These are phyloP conservation scores for Semotilus atromaculatus DNA, from an alignment of 2,797 vertebrate genomes.

Conservation along the genomic window DNA sequence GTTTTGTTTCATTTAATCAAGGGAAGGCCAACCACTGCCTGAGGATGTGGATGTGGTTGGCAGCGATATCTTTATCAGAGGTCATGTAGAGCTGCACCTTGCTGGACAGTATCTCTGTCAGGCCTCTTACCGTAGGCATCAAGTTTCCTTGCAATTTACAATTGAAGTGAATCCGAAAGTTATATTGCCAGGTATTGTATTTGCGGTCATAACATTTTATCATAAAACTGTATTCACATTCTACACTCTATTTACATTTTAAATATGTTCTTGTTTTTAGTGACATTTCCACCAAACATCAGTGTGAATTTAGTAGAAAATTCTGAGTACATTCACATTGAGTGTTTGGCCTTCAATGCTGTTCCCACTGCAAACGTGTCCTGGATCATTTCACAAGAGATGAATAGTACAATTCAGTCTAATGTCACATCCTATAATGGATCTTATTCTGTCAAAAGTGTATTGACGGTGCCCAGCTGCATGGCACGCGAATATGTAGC, in stretches of 20 bases:
- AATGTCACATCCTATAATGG: constrained; percentile 71
- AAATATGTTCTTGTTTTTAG: constrained; percentile 18
- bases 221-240: background rate
- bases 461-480: constrained; percentile 73
- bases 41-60: constrained; percentile 60
- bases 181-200: constrained; percentile 60
- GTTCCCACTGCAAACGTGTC: constrained; percentile 74
- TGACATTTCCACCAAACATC: constrained; percentile 68
- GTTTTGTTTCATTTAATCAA: constrained; percentile 36
- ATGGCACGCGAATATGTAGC: constrained; percentile 65
- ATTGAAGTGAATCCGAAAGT: constrained; percentile 65
- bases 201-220: background rate
- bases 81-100: constrained; percentile 59
- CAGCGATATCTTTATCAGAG: constrained; percentile 63
- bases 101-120: constrained; percentile 73
- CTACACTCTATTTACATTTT: background rate
- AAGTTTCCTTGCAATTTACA: constrained; percentile 62
- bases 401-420: constrained; percentile 66
- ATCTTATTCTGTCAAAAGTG: constrained; percentile 71
- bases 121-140: constrained; percentile 67
- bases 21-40: constrained; percentile 65
- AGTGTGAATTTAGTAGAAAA: constrained; percentile 61
- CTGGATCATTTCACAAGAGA: constrained; percentile 73
- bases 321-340: constrained; percentile 64
- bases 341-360: constrained; percentile 73